Evolutionary conservation across 2,113 vertebrate species (phyloP), one percentile per base, ranked within the genome.

Genomic region (Colaptes auratus): DNA sequence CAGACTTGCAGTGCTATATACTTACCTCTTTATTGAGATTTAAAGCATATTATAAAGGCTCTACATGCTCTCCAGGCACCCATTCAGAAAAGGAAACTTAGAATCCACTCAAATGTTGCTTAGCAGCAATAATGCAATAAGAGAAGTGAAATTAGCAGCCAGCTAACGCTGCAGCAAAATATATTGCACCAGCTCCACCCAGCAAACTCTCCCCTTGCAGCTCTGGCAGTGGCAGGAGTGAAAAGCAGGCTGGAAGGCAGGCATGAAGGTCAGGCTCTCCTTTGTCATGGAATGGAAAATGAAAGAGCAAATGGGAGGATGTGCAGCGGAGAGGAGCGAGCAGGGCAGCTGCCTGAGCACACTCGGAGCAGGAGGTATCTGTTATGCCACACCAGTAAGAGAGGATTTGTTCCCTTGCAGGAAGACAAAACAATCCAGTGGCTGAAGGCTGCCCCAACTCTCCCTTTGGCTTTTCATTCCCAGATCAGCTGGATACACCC

Each of bases 1-100:
- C 89, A 94, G 91, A 78, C 86, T 88, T 61, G 73, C 70, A 83
- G 58, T 19, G 85, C 50, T 14, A 83, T 67, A 88, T 46, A 80
- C 89, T 83, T 88, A 85, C 94, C 89, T 89, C 93, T 92, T 92
- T 93, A 93, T 93, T 93, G 92, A 91, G 91, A 95, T 95, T 93
- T 93, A 95, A 89, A 86, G 82, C 85, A 44, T 78, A 80, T 88
- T 89, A 85, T 67, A 64, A 92, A 85, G 85, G 30, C 79, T 21
- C 33, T 61, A 53, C 85, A 12, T 17, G 73, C 91, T 96, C 94
- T 93, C 95, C 91, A 94, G 93, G 56, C 87, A 88, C 67, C 69
- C 79, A 80, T 87, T 91, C 10, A 4, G 19, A 80, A 93, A 92
- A 80, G 85, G 69, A 95, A 95, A 87, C 75, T 89, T 66, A 21